Evolutionary conservation across 2,797 vertebrate genomes (phyloP).

Genomic region (Hirundo rustica): DNA sequence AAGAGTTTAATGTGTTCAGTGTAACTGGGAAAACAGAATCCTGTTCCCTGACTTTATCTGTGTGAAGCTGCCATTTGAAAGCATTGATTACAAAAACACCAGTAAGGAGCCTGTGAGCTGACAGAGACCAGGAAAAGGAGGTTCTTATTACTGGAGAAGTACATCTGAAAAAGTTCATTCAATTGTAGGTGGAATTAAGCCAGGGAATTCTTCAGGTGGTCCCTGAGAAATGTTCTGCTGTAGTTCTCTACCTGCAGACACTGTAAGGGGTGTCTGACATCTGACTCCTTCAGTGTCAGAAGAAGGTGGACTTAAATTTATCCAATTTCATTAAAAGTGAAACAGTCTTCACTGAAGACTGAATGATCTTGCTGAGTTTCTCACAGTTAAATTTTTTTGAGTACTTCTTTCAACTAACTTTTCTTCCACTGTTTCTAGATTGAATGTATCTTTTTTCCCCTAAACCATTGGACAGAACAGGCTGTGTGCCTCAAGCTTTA

Average conservation of each 20-base stretch:
- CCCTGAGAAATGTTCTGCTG: fast-evolving
- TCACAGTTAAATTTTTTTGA: not conserved
- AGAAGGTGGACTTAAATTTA: not conserved
- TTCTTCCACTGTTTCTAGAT: not conserved
- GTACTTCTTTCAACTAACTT: not conserved
- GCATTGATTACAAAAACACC: not conserved
- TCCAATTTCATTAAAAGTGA: not conserved
- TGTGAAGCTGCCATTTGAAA: not conserved
- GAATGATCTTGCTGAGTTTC: not conserved
- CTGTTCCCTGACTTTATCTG: not conserved
- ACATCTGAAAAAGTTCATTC: not conserved
- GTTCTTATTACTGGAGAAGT: not conserved
- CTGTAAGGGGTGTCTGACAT: fast-evolving
- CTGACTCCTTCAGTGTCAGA: not conserved
- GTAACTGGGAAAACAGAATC: not conserved
- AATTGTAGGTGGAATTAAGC: not conserved
- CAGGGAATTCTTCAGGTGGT: not conserved
- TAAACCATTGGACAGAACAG: not conserved
- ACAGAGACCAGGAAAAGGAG: not conserved
- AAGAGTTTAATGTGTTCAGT: not conserved
- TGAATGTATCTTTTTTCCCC: not conserved
- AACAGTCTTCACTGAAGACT: not conserved
- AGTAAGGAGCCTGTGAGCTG: not conserved
- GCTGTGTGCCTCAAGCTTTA: not conserved
- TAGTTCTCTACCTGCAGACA: not conserved